Base-by-base conservation (phyloP, 2,797 vertebrate genomes). In the Smutsia temminckii region DNA sequence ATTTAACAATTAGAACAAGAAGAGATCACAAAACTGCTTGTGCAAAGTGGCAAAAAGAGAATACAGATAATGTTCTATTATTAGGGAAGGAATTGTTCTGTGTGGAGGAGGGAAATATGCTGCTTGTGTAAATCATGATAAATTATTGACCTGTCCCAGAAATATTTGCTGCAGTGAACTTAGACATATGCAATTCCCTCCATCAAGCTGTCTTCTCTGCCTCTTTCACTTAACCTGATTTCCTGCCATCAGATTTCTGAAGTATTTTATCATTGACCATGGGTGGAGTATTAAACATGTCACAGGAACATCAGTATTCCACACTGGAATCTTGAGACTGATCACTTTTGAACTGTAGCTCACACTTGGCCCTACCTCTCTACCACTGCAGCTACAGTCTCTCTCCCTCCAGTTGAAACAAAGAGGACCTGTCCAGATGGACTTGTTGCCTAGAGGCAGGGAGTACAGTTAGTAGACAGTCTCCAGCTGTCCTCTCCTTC, bases 121-220 rank as follows among this genome's bases (percentile, higher is more conserved):
- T 75, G 40, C 68, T 91, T 46, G 66, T 29, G 64, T 88, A 88
- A 95, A 84, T 34, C 64, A n/a, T 81, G 27, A 81, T 84, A 59
- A 86, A 81, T 81, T 71, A 72, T 68, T 49, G 34, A 57, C 21
- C 75, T 61, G 6, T 37, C 68, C n/a, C 51, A 66, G 61, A 86
- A 91, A 80, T 85, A 91, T 55, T 96, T 94, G 46, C 92, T 93
- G 0, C 3, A 25, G 18, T 81, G 74, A 94, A 91, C 32, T 83
- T 74, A 81, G 51, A 61, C 72, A 74, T 68, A 40, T 59, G 51
- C 37, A 78, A 2, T 74, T 80, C n/a, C 32, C 49, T 78, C 51
- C 87, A 11, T 77, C 75, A 95, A 77, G 29, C 37, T 61, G 14
- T 75, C 66, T 75, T 71, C 85, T 53, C 23, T 89, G 34, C n/a